phyloP scores from a whole-genome alignment of 1,140 invertebrate species.

The Drosophila sp. region DNA sequence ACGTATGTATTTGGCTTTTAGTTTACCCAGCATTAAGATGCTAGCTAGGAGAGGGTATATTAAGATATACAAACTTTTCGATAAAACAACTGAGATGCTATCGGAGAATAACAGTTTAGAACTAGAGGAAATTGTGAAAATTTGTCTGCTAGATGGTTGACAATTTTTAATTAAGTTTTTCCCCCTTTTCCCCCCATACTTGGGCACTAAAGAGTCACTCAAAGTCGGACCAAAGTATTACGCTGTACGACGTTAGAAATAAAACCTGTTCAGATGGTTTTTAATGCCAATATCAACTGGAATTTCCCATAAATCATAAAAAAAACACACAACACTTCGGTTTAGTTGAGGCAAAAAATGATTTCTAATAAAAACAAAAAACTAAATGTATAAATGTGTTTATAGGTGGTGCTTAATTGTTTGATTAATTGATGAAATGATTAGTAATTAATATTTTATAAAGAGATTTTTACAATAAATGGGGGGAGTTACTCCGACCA shows the following conservation, averaged over 20 bases:
- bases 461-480: background rate
- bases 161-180: too few species aligned
- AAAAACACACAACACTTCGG: background rate
- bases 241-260: background rate
- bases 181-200: too few species aligned
- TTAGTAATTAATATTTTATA: conserved; percentile 10
- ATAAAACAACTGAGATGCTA: too few species aligned
- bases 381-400: background rate
- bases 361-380: background rate
- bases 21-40: background rate
- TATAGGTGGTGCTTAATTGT: background rate
- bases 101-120: too few species aligned
- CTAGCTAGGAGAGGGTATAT: too few species aligned
- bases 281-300: conserved; percentile 16
- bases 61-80: too few species aligned
- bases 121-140: too few species aligned
- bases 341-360: background rate
- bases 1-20: background rate
- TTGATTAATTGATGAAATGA: conserved; percentile 33
- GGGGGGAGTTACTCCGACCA: background rate
- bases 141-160: too few species aligned
- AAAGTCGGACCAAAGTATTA: background rate
- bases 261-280: conserved; percentile 27
- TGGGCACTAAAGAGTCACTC: conserved; percentile 1
- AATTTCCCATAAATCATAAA: conserved; percentile 35